Conservation (phyloP, 2,888 invertebrate species). For the Hypena proboscidalis region DNA sequence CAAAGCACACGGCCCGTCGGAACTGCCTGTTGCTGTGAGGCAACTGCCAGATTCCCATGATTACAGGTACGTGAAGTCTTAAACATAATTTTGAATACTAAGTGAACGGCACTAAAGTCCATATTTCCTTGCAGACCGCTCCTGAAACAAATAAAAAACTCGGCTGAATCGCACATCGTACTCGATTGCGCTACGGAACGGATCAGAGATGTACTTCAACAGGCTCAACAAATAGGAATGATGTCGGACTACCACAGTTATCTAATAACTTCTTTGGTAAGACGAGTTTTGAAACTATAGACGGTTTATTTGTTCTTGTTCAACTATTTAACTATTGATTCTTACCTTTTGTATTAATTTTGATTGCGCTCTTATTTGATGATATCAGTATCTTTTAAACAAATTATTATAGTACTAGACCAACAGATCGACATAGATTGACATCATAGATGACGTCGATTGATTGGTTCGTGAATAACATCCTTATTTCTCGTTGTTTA, state of each 20-base stretch:
- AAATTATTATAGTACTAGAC: too few relatives aligned
- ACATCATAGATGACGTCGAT: too few relatives aligned
- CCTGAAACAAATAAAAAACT: constrained; percentile 96
- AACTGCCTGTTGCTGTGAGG: constrained; percentile 93
- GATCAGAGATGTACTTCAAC: constrained; percentile 94
- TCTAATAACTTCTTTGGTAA: constrained; percentile 95
- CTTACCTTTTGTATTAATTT: too few relatives aligned
- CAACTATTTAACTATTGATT: too few relatives aligned
- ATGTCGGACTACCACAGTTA: constrained; percentile 98
- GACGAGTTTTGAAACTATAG: constrained; percentile 32
- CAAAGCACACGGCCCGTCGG: constrained; percentile 94
- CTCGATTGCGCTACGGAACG: constrained; percentile 95
- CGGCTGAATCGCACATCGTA: constrained; percentile 95
- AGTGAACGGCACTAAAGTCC: constrained; percentile 13
- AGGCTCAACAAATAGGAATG: constrained; percentile 98
- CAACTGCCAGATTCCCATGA: constrained; percentile 94
- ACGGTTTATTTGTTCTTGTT: too few relatives aligned
- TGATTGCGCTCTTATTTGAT: too few relatives aligned
- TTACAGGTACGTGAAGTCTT: constrained; percentile 87
- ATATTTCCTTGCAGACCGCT: constrained; percentile 87
- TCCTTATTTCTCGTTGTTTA: too few relatives aligned
- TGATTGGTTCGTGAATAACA: too few relatives aligned
- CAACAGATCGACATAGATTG: too few relatives aligned
- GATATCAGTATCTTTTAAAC: too few relatives aligned
- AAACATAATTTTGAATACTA: constrained; percentile 2